Evolutionary conservation across 2,797 vertebrate species (phyloP), one percentile per base, ranked within the genome.

Genomic region (Phoeniculus purpureus): DNA sequence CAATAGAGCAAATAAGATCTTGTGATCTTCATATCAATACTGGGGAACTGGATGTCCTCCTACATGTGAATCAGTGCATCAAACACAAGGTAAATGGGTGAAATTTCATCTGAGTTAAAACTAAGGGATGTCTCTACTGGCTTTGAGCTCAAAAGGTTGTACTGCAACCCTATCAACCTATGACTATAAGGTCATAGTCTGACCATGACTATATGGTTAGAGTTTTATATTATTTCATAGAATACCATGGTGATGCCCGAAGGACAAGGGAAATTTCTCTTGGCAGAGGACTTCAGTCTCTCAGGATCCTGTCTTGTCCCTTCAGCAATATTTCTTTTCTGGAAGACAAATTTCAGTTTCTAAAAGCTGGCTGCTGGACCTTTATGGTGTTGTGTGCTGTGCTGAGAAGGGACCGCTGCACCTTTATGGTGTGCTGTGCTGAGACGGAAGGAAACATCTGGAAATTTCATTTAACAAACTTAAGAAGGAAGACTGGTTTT

Each of bases 391-490:
- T n/a, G n/a, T n/a, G n/a, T n/a, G 37, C 37, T 37, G 37, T 37
- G 37, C 37, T 37, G 37, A 37, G 37, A 37, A 37, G 37, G 37
- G 37, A 37, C 37, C 37, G 12, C 15, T 66, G 23, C 31, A 23
- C 5, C 16, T 74, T 91, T 82, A 64, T 23, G 14, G 58, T 75
- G 52, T 29, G 40, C 26, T 31, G 4, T 0, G 4, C 71, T 25
- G 45, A 78, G 52, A 78, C 43, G 55, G 75, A 68, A 81, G 31
- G 66, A 90, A 83, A 66, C 45, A 85, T 87, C 81, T 79, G 79
- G 86, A 95, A 94, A 93, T 56, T 56, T 78, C 40, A 75, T 89
- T 95, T 95, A 93, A 92, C 94, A 82, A 91, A 87, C 27, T 88
- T 66, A 32, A 84, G 20, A 72, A 90, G 56, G 19, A 66, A 77